Evolutionary conservation across 2,797 vertebrate genomes (phyloP), one percentile per base, ranked within the genome.

Genomic region (Centroberyx gerrardi): DNA sequence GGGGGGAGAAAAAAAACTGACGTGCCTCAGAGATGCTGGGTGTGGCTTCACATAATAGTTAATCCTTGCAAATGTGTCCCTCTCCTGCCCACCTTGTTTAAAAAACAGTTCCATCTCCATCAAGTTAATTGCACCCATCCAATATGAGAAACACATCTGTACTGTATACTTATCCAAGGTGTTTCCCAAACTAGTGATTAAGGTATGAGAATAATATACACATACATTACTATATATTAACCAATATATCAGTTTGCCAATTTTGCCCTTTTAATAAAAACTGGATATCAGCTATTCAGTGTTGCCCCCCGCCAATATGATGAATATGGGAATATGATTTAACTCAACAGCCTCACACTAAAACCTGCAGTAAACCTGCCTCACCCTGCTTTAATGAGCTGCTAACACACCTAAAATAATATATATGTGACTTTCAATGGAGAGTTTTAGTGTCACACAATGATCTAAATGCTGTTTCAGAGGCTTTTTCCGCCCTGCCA

Each of bases 321-420:
- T 70, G 7, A 44, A 68, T 71, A 61, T 8, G 75, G 63, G 49
- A 75, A 68, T 82, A 42, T 15, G 74, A 83, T 72, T 85, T 83
- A 71, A 71, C 14, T 10, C 17, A 63, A 71, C 66, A 64, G 72
- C 72, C 51, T 29, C 65, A 13, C 58, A 80, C 74, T 64, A 46
- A 74, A 83, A 78, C 65, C 7, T 80, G 80, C 76, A 80, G 14
- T 68, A 78, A 80, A 54, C 14, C 59, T 49, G 49, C 64, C 68
- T 63, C 36, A 76, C 64, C 60, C 29, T 58, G 51, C 51, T 10
- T 51, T 8, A 13, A 58, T 28, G 53, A 68, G 62, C 66, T 68
- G 67, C 66, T 42, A 66, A 66, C 77, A 46, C 28, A 46, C 54
- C 55, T 62, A 49, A 68, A 6, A 64, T 51, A 61, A 51, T 51